Base-by-base conservation (phyloP, 2,888 invertebrate species). In the Synanthedon vespiformis region DNA sequence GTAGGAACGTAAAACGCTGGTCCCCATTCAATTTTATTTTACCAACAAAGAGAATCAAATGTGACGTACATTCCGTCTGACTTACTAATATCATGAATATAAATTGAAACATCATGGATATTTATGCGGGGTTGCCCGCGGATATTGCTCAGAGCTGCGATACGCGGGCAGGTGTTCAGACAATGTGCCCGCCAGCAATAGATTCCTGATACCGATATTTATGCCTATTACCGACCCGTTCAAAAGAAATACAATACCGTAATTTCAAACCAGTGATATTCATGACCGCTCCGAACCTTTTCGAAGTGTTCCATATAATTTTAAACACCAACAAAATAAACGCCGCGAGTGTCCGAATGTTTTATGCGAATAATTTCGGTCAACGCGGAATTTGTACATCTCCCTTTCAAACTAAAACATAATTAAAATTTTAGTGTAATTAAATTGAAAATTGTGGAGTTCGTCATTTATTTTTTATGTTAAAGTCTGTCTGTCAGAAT, bases 51-150 rank as follows among this genome's bases (percentile, higher is more conserved):
- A 72, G 75, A 83, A 84, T 85, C 82, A 81, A 80, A 83, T 81
- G 80, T 84, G 84, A 83, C 79, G 77, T 75, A 73, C 68, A 77
- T 78, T 79, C 72, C 74, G 63, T 67, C 61, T 68, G 69, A 68
- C 64, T 80, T 80, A 81, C 82, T 84, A 85, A 83, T 84, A 83
- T 82, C 84, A 85, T 85, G 85, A 85, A 85, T 85, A 84, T 82
- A 85, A 84, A 85, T 83, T 80, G 85, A 81, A 83, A 83, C 85
- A 83, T 85, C 83, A 77, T 76, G 79, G 80, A 74, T 85, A 83
- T 84, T 82, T 83, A 82, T 81, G 81, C 74, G 70, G 77, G 76
- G 72, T 70, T 72, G 74, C 68, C 72, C 70, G 72, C 70, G 74
- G 76, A 74, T 82, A 82, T 79, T 77, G 79, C 80, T 74, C 74